Evolutionary conservation across 2,797 vertebrate species (phyloP), one percentile per base, ranked within the genome.

Genomic region (Myiotriccus ornatus): DNA sequence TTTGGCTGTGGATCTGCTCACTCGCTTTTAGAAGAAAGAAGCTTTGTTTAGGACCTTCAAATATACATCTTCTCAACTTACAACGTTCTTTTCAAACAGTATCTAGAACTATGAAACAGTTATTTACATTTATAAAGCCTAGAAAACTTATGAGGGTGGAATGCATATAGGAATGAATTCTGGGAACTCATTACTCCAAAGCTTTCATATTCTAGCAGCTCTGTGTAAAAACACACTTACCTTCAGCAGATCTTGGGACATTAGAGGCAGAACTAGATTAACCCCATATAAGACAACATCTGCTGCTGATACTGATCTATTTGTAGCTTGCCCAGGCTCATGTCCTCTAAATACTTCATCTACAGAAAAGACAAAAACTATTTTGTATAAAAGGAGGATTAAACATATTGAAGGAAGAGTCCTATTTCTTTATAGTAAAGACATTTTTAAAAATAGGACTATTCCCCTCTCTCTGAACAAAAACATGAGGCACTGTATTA

Each of bases 191-290:
- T 27, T 49, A 49, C 50, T 68, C 37, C 19, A 78, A 68, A 84
- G 53, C 17, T 78, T 71, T 77, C 47, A 18, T 50, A 46, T 78
- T 75, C 35, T 43, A 68, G 49, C 27, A 91, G 14, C 21, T 75
- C 30, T 0, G 0, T 47, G 35, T 83, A 57, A 91, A 79, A 90
- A n/a, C 8, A 44, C 10, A 55, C 90, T 97, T 97, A 99, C 99
- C 98, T 99, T 99, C 87, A 99, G 97, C 93, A 99, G 98, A 96
- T 99, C 99, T 97, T 99, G 99, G 95, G 99, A 99, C 99, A 99
- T 99, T 92, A 99, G 98, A 9, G 99, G 99, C 84, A 99, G 98
- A 80, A 99, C 99, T 41, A 99, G 98, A 96, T 99, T 99, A 93
- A 99, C 99, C 13, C 99, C 99, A 44, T 99, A 99, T 43, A 99